Percentiles rank a stretch among this genome's conserved stretches.
phyloP scores from a whole-genome alignment of 2,888 invertebrate species.

The Lasioglossum villosulum region DNA sequence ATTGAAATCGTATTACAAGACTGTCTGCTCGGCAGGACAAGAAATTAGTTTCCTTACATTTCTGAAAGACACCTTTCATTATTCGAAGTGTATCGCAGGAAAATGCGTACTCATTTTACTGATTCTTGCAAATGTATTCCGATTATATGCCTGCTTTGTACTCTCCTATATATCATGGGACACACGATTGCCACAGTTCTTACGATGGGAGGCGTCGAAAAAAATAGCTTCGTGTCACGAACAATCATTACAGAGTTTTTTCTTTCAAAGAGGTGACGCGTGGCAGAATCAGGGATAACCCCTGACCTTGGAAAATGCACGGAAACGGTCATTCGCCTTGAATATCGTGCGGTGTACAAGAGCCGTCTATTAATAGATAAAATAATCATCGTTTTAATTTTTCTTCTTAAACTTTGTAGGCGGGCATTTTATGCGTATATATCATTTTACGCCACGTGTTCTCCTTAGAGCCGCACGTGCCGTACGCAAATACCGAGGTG shows the following conservation, averaged over 20 bases:
- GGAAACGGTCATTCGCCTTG: conserved; percentile 59
- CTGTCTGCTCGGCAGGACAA: neutral
- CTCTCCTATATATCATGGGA: conserved; percentile 20
- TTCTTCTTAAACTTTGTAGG: neutral
- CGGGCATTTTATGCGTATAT: neutral
- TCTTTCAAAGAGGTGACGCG: conserved; percentile 46
- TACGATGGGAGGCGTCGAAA: conserved; percentile 59
- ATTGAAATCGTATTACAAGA: neutral
- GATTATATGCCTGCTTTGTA: conserved; percentile 56
- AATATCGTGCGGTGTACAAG: conserved; percentile 24
- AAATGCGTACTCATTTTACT: conserved; percentile 37
- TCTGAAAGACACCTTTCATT: conserved; percentile 35
- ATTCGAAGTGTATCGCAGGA: conserved; percentile 33
- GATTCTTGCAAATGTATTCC: conserved; percentile 47
- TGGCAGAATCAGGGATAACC: conserved; percentile 71
- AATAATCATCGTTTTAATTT: conserved; percentile 30
- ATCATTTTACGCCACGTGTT: neutral
- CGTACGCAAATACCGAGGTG: neutral
- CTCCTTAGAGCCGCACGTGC: neutral
- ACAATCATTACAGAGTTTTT: conserved; percentile 66
- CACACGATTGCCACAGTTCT: conserved; percentile 36
- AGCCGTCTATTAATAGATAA: conserved; percentile 48
- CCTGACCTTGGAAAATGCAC: conserved; percentile 67
- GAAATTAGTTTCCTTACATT: conserved; percentile 25
- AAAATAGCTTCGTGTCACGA: conserved; percentile 73